A percentile compares a stretch with the other conserved stretches of the same genome.
phyloP scores from a whole-genome alignment of 2,888 invertebrate species.

The Dasysyrphus albostriatus region DNA sequence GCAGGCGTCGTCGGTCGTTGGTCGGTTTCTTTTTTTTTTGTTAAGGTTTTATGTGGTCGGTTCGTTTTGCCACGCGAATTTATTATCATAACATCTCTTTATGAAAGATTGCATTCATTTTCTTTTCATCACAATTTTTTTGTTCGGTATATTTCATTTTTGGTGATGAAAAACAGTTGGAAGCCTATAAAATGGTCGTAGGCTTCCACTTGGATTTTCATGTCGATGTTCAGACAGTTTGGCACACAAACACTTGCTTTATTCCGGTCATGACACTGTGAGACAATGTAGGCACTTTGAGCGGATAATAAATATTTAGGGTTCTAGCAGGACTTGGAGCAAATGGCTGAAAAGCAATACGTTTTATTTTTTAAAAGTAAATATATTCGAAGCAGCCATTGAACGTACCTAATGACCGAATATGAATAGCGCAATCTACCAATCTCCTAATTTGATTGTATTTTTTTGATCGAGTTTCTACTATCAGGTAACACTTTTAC shows the following conservation, averaged over 20 bases:
- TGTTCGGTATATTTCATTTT: not conserved
- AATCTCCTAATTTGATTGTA: no score
- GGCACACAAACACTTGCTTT: constrained; percentile 3
- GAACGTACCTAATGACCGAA: no score
- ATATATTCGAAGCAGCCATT: no score
- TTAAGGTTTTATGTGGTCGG: constrained; percentile 3
- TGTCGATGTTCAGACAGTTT: constrained; percentile 44
- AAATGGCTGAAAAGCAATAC: not conserved
- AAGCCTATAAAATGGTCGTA: constrained; percentile 43
- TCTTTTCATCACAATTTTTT: not conserved
- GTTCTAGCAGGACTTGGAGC: not conserved
- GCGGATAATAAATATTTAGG: no score
- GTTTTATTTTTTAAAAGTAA: not conserved
- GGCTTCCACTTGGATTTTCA: constrained; percentile 8
- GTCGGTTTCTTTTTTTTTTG: constrained; percentile 14
- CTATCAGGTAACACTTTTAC: no score
- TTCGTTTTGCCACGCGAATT: constrained; percentile 29
- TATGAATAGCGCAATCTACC: no score
- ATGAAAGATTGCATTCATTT: constrained; percentile 52
- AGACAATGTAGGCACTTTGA: constrained; percentile 3
- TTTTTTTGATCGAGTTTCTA: no score
- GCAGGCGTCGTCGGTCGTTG: constrained; percentile 38
- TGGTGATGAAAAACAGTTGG: constrained; percentile 4
- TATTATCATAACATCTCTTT: constrained; percentile 28
- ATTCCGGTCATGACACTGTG: constrained; percentile 29